Percentiles rank a stretch among this genome's conserved stretches.
These are phyloP conservation scores for Andrena marginata DNA, from an alignment of 2,888 invertebrate genomes.

Conservation along the genomic window DNA sequence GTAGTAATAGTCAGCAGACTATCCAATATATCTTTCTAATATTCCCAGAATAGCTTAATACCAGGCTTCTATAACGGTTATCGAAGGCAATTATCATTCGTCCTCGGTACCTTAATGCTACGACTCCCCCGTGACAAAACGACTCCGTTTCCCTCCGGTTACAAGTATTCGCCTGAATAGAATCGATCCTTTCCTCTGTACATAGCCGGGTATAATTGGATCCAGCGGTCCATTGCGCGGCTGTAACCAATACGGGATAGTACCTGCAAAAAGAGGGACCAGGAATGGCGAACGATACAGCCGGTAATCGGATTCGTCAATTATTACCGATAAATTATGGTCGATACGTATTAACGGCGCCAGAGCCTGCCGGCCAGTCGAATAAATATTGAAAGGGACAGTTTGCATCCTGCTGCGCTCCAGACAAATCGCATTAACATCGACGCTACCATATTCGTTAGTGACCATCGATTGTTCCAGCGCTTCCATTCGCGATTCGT, in stretches of 20 bases:
- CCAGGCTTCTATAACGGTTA: background rate
- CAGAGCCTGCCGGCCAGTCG: background rate
- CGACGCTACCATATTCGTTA: slow-evolving; percentile 4
- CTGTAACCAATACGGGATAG: slow-evolving; percentile 42
- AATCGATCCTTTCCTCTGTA: slow-evolving; percentile 10
- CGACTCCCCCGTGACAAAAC: slow-evolving; percentile 13
- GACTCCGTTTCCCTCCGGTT: slow-evolving; percentile 1
- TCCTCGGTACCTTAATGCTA: slow-evolving; percentile 9
- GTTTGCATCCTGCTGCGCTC: slow-evolving; percentile 27
- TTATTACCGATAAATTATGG: slow-evolving; percentile 61
- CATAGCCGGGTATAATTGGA: slow-evolving; percentile 32
- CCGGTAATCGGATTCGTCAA: slow-evolving; percentile 54
- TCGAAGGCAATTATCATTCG: slow-evolving; percentile 26
- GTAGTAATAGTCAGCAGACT: background rate
- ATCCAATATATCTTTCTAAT: background rate
- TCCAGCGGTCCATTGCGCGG: slow-evolving; percentile 36
- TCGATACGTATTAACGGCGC: slow-evolving; percentile 44
- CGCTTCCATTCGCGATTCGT: background rate
- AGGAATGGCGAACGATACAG: slow-evolving; percentile 23
- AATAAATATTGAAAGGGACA: slow-evolving; percentile 57
- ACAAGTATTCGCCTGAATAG: slow-evolving; percentile 4
- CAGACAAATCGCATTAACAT: slow-evolving; percentile 36
- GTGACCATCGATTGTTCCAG: slow-evolving; percentile 11
- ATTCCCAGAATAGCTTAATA: slow-evolving; percentile 18
- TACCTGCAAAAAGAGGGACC: slow-evolving; percentile 19